These are phyloP conservation scores for Magallana gigas DNA, from an alignment of 1,140 invertebrate genomes.

Conservation along the genomic window DNA sequence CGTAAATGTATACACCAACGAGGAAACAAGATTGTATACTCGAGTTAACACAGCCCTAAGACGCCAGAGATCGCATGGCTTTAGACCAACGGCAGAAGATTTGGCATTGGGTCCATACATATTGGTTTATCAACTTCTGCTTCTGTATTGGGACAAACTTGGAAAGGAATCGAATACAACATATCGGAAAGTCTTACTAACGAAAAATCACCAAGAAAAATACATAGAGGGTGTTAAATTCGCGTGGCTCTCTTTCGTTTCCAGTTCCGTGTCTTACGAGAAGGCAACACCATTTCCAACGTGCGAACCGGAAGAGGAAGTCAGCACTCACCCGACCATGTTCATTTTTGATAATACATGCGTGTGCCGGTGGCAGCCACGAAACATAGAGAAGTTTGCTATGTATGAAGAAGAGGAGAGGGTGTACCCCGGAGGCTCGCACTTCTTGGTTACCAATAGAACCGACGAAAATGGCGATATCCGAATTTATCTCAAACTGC, in stretches of 20 bases:
- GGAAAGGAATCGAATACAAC: slow-evolving; percentile 32
- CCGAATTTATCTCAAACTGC: slow-evolving; percentile 1
- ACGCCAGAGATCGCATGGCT: slow-evolving; percentile 27
- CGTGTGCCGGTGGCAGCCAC: slow-evolving; percentile 39
- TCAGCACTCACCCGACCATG: not conserved
- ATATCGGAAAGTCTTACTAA: slow-evolving; percentile 45
- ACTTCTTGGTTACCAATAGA: not conserved
- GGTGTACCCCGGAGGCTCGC: slow-evolving; percentile 56
- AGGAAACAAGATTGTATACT: slow-evolving; percentile 43
- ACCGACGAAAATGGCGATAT: not conserved
- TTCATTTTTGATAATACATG: slow-evolving; percentile 42
- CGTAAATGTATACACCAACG: slow-evolving; percentile 43
- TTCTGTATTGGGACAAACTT: slow-evolving; percentile 41
- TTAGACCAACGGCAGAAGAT: slow-evolving; percentile 42
- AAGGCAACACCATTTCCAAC: slow-evolving; percentile 48
- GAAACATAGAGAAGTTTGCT: slow-evolving; percentile 44
- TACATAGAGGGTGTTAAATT: slow-evolving; percentile 43
- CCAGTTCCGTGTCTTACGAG: slow-evolving; percentile 33
- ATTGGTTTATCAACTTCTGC: slow-evolving; percentile 45
- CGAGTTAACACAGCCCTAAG: slow-evolving; percentile 46
- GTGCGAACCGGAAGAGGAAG: slow-evolving; percentile 22
- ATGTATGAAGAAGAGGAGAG: slow-evolving; percentile 50
- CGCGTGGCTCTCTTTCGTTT: slow-evolving; percentile 49
- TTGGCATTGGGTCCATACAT: slow-evolving; percentile 51
- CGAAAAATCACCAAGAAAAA: not conserved